phyloP scores from a whole-genome alignment of 2,113 vertebrate genomes.

The Aplodontia rufa region DNA sequence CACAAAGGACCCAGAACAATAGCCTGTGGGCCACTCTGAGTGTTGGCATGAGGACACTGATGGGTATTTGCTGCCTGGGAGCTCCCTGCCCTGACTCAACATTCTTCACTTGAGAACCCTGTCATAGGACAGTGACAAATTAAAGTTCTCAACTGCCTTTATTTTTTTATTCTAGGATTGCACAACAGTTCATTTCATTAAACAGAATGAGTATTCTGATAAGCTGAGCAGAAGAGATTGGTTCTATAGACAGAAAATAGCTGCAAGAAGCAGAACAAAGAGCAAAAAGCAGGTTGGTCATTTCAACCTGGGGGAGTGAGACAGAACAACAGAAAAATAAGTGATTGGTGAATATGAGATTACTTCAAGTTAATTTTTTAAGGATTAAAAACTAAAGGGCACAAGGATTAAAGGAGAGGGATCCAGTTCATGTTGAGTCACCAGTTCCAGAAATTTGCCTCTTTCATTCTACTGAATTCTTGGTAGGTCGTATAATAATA shows the following conservation, averaged over 20 bases:
- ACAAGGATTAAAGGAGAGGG: too few species aligned
- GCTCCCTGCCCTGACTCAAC: background rate
- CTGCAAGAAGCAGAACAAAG: background rate
- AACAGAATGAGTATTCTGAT: background rate
- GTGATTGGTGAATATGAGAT: background rate
- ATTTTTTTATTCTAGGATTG: background rate
- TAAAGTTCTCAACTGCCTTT: background rate
- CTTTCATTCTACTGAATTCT: background rate
- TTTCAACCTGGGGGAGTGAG: background rate
- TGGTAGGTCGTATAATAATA: background rate
- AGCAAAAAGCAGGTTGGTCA: background rate
- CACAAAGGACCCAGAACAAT: accelerated
- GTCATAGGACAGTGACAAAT: background rate
- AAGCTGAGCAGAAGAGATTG: background rate
- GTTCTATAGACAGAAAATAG: background rate
- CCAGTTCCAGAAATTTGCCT: background rate
- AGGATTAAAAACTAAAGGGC: background rate
- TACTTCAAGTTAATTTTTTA: background rate
- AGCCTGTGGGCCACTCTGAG: accelerated
- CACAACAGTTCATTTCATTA: background rate
- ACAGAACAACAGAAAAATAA: background rate
- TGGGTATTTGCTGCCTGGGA: too few species aligned
- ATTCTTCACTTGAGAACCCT: background rate
- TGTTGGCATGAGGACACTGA: accelerated
- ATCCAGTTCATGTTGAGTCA: background rate